phyloP scores from a whole-genome alignment of 2,797 vertebrate species.

The Nothura maculosa region DNA sequence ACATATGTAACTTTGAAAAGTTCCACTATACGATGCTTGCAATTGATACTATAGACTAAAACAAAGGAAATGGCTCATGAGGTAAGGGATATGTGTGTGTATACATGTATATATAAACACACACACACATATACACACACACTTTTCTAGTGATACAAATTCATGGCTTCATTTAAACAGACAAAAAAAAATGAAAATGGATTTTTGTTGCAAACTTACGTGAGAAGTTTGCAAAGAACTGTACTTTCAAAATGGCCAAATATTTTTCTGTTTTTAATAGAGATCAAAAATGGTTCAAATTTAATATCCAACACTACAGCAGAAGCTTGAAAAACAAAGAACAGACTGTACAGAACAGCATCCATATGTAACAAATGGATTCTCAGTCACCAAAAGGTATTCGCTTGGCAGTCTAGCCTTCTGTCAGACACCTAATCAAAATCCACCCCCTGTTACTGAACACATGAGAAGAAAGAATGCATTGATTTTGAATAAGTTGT shows the following conservation, averaged over 20 bases:
- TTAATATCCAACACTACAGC: background rate
- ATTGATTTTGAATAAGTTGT: background rate
- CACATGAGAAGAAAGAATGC: background rate
- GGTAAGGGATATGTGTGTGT: background rate
- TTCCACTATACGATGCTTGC: background rate
- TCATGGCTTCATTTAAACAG: constrained; percentile 11
- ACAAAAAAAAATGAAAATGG: background rate
- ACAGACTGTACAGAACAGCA: background rate
- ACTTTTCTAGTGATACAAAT: background rate
- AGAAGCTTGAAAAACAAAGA: background rate
- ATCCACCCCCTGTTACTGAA: background rate
- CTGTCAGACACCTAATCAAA: background rate
- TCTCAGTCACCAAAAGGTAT: background rate
- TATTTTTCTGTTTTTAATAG: constrained; percentile 58
- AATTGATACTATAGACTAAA: background rate
- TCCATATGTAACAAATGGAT: background rate
- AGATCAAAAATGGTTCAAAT: constrained; percentile 55
- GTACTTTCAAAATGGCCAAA: constrained; percentile 32
- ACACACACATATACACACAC: too few relatives aligned
- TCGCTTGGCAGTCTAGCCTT: background rate
- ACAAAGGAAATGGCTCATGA: background rate
- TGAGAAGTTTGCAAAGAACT: constrained; percentile 26
- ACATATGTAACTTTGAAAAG: background rate
- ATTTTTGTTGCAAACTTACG: background rate
- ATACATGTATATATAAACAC: too few relatives aligned